Base-by-base conservation (phyloP, 1,140 invertebrate species). In the Camponotus vicinus region DNA sequence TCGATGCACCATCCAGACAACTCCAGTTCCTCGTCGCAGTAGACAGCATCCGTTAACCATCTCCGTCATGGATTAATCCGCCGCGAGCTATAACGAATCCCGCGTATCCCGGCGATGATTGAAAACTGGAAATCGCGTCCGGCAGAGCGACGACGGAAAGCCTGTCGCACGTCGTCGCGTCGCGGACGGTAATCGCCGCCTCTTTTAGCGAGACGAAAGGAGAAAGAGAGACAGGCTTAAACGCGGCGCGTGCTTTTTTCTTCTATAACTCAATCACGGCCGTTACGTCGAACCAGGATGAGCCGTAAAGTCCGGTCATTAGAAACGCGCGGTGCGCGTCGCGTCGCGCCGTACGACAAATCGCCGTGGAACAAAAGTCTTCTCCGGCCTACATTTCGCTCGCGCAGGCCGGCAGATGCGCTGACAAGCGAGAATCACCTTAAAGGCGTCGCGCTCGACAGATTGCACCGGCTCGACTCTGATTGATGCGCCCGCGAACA, bases 401-500 rank as follows among this genome's bases (percentile, higher is more conserved):
- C 57, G 69, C 78, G 37, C 49, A 52, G 66, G 85, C 73, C 90
- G 90, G 90, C 93, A 93, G 93, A 92, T 93, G 93, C 89, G 92
- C 93, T 94, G 93, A 94, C 93, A 92, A 93, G 93, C 93, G 92
- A 92, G 90, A 94, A 91, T 93, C 90, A 88, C 90, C 88, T 90
- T 89, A 91, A 92, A 93, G 88, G 90, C 91, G 92, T 91, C 90
- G 90, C 80, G 85, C 91, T 89, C 89, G 82, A 91, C 92, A 92
- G 91, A 92, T 92, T 92, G 91, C 92, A 88, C 87, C 78, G 85
- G 63, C 86, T 52, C 49, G 77, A 86, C 93, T 52, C 49, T 94
- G 94, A 94, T 94, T 94, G 96, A 94, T 96, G 94, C 95, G 94
- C 91, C 94, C 94, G 79, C 69, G 88, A 88, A 93, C 95, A 91